Evolutionary conservation across 2,797 vertebrate genomes (phyloP), one percentile per base, ranked within the genome.

Genomic region (Urophycis tenuis): DNA sequence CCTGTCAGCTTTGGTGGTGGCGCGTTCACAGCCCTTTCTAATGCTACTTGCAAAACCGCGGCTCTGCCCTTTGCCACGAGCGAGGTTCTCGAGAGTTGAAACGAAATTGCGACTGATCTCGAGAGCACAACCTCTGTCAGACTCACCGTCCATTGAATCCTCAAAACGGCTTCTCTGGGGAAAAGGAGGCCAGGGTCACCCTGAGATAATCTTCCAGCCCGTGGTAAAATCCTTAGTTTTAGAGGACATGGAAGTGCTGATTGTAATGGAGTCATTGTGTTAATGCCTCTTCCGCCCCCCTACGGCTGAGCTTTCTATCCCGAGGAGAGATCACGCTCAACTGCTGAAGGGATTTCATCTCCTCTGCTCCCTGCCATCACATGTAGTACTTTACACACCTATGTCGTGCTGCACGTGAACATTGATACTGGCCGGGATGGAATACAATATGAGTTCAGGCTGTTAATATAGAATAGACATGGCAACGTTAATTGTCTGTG

Each of bases 171-270:
- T 78, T 79, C 75, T 84, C 41, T 14, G 35, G 74, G 81, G 75
- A 80, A 84, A 82, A 70, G 69, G 73, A 34, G 75, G 53, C 75
- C 32, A 33, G 45, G 81, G 78, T 81, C 32, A 69, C 73, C 60
- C 25, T 29, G 69, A 83, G 78, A 35, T 88, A 83, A 86, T 85
- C 82, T 82, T 69, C 12, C 2, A 77, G 81, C 64, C 81, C 73
- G 32, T 73, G 79, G 75, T 77, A 76, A 86, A 87, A 81, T 79
- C 78, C 82, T 83, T 83, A 71, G 77, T 87, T 87, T 83, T 79
- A 74, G 75, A 74, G 80, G 80, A 74, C 67, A 76, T 32, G 14
- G 45, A 82, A 78, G 77, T 84, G 80, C 83, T 80, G 79, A 90
- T 85, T 83, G 77, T 82, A 84, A 79, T 78, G 39, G 39, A 88